Evolutionary conservation across 1,140 invertebrate genomes (phyloP), one percentile per base, ranked within the genome.

Genomic region (Onthophagus taurus): DNA sequence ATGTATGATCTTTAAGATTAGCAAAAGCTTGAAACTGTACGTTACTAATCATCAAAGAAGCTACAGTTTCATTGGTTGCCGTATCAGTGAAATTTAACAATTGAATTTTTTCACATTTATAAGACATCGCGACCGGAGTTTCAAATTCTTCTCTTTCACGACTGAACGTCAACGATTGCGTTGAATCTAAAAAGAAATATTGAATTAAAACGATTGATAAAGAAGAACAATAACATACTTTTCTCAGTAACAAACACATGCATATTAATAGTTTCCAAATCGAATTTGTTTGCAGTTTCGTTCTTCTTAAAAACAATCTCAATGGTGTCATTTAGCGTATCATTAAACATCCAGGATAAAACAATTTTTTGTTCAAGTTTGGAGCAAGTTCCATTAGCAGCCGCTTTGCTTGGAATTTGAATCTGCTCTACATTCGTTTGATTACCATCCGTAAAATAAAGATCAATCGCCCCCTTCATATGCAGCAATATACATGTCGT

Each of bases 1-100:
- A 81, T 1, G 49, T 44, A 0, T 53, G 58, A 12, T 60, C 61
- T 29, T 65, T 65, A 2, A 63, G 58, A 7, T 53, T 60, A 44
- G 72, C 71, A 70, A 83, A 87, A n/a, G 82, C 82, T 66, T 85
- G 77, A 47, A 80, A 72, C 57, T 84, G 81, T 9, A 85, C 63
- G 51, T 75, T 57, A n/a, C 68, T 66, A 8, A 84, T 53, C 26
- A 66, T 70, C 5, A 75, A 20, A 3, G 45, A 45, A 7, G 63
- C 67, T 2, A 71, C 45, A 4, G 62, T 65, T 16, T 61, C 64
- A 13, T 64, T 67, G 11, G 50, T 55, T 13, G 51, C 53, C 20
- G 31, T 52, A 0, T 55, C 56, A 9, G 62, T 70, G 49, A 83
- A 61, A 48, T 73, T 66, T 2, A 83, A 59, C 11, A 49, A 63